Evolutionary conservation across 2,797 vertebrate species (phyloP).

Genomic region (Parauchenoglanis ngamensis): DNA sequence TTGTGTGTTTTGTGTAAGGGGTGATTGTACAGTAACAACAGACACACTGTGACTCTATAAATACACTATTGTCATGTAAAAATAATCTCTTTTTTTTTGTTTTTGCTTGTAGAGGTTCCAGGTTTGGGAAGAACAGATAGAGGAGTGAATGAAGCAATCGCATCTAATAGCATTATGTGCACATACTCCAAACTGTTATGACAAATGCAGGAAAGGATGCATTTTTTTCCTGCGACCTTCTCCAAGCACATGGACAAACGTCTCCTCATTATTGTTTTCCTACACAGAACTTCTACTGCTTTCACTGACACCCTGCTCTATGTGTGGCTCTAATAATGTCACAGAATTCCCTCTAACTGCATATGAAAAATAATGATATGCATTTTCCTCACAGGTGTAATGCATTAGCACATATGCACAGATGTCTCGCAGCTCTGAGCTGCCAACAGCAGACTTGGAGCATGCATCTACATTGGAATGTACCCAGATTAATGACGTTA

Average conservation of each 20-base stretch:
- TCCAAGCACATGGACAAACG: not conserved
- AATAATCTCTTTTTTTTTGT: not conserved
- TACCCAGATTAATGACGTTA: not conserved
- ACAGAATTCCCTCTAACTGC: not conserved
- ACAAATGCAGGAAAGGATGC: not conserved
- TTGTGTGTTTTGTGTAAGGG: not conserved
- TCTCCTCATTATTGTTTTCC: constrained; percentile 4
- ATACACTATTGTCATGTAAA: not conserved
- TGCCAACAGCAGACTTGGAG: not conserved
- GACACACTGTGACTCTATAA: not conserved
- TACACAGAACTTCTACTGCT: not conserved
- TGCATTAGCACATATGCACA: not conserved
- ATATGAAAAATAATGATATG: not conserved
- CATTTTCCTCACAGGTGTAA: not conserved
- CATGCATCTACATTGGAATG: not conserved
- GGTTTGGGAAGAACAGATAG: not conserved
- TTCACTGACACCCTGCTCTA: not conserved
- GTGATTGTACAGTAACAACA: not conserved
- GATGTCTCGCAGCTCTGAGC: not conserved
- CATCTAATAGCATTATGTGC: not conserved
- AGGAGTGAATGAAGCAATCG: not conserved
- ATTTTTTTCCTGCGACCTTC: not conserved
- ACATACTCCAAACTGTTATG: constrained; percentile 8
- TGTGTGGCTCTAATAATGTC: not conserved
- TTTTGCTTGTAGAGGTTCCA: not conserved